Percentiles rank a stretch among this genome's conserved stretches.
phyloP scores from a whole-genome alignment of 2,797 vertebrate genomes.

The Heterohyrax brucei region DNA sequence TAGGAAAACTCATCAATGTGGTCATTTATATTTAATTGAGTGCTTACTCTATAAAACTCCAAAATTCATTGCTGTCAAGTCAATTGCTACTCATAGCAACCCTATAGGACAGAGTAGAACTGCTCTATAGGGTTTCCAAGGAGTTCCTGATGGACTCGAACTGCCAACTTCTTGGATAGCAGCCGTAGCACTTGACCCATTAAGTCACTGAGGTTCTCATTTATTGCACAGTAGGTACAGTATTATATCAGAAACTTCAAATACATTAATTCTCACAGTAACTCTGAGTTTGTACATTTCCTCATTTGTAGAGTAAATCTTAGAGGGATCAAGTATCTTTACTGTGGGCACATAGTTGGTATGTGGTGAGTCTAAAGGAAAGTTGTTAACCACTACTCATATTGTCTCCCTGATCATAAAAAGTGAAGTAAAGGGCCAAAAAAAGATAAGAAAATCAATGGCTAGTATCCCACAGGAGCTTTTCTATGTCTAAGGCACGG shows the following conservation, averaged over 20 bases:
- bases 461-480: neutral
- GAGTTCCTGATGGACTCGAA: no score
- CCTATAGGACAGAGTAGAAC: no score
- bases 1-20: neutral
- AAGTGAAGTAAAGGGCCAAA: neutral
- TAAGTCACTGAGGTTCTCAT: no score
- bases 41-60: neutral
- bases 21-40: neutral
- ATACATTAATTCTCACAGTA: neutral
- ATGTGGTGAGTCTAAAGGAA: neutral
- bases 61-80: no score
- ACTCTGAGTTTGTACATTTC: neutral
- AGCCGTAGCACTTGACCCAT: no score
- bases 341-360: neutral
- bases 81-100: no score
- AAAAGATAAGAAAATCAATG: neutral
- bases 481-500: constrained; percentile 9
- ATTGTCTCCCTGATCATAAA: neutral
- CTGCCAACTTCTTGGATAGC: no score
- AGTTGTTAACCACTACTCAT: constrained; percentile 30
- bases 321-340: neutral
- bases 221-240: no score
- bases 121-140: no score
- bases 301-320: constrained; percentile 35
- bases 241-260: neutral